Base-by-base conservation (phyloP, 1,140 invertebrate species). In the Rhizoglyphus robini region DNA sequence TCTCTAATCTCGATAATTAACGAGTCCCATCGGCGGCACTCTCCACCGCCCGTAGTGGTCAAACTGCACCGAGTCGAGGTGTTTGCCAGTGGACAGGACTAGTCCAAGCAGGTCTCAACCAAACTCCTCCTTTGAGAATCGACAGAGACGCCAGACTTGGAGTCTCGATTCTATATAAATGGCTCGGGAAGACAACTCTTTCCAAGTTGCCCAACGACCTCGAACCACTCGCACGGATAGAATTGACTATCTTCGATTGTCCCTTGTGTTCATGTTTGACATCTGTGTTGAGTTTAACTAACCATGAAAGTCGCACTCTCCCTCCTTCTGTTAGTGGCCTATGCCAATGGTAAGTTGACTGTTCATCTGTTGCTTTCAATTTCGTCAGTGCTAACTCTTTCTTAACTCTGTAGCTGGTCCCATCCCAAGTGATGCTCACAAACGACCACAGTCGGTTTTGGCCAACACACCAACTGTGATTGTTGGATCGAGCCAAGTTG, bases 51-150 rank as follows among this genome's bases (percentile, higher is more conserved):
- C 36, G 36, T 41, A 41, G 36, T 41, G 36, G 36, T 41, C 36
- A 41, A 41, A 41, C 36, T 11, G 36, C 36, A 18, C 36, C 36
- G 18, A 41, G 36, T 41, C 18, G 36, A 41, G 36, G 36, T 41
- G 36, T 41, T 18, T n/a, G 36, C 8, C 36, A 41, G 51, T 27
- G 15, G 23, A 54, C 51, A 8, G 51, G 51, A 54, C 51, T 25
- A 54, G 51, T 23, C 51, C 51, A 32, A 54, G 31, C 23, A 54
- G 51, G 31, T 27, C 51, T 5, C 8, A 54, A 54, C 51, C 51
- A 54, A 54, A 54, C 51, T 54, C 51, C 51, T 54, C 51, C 51
- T 54, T 54, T 54, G 41, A 54, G 51, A 54, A 54, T 54, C 51
- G 23, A 54, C 15, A 54, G 51, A 8, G 51, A 15, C 51, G 31